phyloP scores from a whole-genome alignment of 2,888 invertebrate genomes.

The Coenonympha arcania region DNA sequence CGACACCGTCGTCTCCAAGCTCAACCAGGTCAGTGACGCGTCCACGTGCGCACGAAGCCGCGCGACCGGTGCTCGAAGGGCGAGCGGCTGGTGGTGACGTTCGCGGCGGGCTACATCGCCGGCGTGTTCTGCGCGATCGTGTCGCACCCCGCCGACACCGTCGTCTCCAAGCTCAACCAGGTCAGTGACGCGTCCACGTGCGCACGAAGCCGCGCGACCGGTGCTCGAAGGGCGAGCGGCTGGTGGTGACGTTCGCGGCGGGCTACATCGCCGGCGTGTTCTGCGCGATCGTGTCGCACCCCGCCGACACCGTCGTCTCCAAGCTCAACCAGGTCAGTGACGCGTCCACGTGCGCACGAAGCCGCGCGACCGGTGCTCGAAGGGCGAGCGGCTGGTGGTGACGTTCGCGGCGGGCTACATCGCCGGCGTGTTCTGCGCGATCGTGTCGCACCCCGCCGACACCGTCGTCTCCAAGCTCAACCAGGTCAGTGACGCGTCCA shows the following conservation, averaged over 20 bases:
- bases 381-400: conserved; percentile 93
- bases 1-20: too few relatives aligned
- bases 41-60: too few relatives aligned
- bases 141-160: conserved; percentile 98
- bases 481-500: conserved; percentile 77
- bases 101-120: conserved; percentile 96
- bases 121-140: conserved; percentile 99
- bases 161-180: conserved; percentile 97
- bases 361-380: conserved; percentile 90
- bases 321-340: conserved; percentile 89
- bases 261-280: conserved; percentile 99
- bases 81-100: conserved; percentile 96
- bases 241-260: conserved; percentile 94
- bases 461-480: conserved; percentile 97
- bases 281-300: conserved; percentile 99
- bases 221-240: conserved; percentile 93
- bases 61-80: conserved; percentile 90
- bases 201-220: conserved; percentile 52
- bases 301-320: conserved; percentile 97
- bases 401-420: conserved; percentile 97
- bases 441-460: conserved; percentile 99
- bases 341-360: too few relatives aligned
- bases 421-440: conserved; percentile 98
- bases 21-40: too few relatives aligned
- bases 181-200: conserved; percentile 55